These are phyloP conservation scores for Heliconius aoede DNA, from an alignment of 2,888 invertebrate species.

Conservation along the genomic window DNA sequence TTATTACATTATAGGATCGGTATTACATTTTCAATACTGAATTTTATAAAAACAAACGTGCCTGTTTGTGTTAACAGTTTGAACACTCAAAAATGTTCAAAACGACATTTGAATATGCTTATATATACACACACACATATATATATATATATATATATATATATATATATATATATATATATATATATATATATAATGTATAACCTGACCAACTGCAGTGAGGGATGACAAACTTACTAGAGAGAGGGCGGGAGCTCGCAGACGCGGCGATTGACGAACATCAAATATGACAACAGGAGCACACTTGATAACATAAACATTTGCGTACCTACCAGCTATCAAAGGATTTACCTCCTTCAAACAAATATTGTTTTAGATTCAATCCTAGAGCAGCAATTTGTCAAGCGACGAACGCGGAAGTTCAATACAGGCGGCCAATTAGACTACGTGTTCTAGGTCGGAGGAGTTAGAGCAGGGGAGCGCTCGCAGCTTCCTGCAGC, in stretches of 20 bases:
- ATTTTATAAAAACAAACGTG: background rate
- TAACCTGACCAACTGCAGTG: no score
- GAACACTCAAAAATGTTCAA: no score
- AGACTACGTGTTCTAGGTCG: constrained; percentile 47
- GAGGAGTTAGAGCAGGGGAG: constrained; percentile 49
- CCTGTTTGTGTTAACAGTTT: background rate
- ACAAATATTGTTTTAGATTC: background rate
- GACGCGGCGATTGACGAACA: constrained; percentile 40
- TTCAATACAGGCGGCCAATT: constrained; percentile 45
- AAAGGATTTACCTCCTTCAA: background rate
- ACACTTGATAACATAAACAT: constrained; percentile 45
- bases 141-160: no score
- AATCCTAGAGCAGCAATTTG: background rate
- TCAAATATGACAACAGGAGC: constrained; percentile 33
- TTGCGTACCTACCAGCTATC: constrained; percentile 17
- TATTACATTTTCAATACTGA: background rate
- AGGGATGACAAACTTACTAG: no score
- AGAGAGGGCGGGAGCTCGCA: no score
- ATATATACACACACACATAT: no score
- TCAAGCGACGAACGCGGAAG: constrained; percentile 45
- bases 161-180: no score
- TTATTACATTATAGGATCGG: no score
- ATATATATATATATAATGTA: no score
- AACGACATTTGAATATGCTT: no score
- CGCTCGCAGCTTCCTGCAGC: constrained; percentile 46